These are phyloP conservation scores for Danio tinwini DNA, from an alignment of 2,797 vertebrate species.

Conservation along the genomic window DNA sequence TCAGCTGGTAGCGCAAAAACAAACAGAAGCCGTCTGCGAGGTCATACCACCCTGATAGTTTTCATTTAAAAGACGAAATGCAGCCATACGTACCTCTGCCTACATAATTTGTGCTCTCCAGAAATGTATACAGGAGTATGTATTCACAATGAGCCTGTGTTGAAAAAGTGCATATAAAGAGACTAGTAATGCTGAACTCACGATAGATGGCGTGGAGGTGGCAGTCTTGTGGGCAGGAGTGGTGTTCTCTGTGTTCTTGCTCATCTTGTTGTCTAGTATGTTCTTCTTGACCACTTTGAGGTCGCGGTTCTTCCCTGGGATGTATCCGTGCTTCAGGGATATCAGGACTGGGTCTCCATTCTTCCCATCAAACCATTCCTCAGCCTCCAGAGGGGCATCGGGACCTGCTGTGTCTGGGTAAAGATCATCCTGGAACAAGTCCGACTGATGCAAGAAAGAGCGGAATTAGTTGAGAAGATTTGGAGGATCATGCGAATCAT, in stretches of 20 bases:
- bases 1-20: too few relatives aligned
- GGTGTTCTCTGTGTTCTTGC: conserved; percentile 87
- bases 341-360: conserved; percentile 92
- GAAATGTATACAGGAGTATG: too few relatives aligned
- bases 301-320: conserved; percentile 91
- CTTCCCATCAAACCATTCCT: conserved; percentile 96
- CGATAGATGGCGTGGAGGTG: conserved; percentile 78
- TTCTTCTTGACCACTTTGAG: conserved; percentile 97
- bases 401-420: conserved; percentile 95
- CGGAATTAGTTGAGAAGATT: conserved; percentile 25
- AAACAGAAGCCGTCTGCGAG: too few relatives aligned
- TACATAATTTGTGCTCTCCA: too few relatives aligned
- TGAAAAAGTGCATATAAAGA: neutral
- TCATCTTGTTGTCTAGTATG: conserved; percentile 88
- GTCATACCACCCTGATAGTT: too few relatives aligned
- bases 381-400: conserved; percentile 89
- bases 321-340: conserved; percentile 93
- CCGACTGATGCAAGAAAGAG: conserved; percentile 79
- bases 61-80: too few relatives aligned
- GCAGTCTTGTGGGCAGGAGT: conserved; percentile 80
- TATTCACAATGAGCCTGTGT: neutral
- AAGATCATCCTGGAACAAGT: conserved; percentile 97
- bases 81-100: too few relatives aligned
- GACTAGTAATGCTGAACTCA: conserved; percentile 65
- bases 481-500: neutral